Evolutionary conservation across 2,888 invertebrate species (phyloP).

Genomic region (Zele albiditarsus): DNA sequence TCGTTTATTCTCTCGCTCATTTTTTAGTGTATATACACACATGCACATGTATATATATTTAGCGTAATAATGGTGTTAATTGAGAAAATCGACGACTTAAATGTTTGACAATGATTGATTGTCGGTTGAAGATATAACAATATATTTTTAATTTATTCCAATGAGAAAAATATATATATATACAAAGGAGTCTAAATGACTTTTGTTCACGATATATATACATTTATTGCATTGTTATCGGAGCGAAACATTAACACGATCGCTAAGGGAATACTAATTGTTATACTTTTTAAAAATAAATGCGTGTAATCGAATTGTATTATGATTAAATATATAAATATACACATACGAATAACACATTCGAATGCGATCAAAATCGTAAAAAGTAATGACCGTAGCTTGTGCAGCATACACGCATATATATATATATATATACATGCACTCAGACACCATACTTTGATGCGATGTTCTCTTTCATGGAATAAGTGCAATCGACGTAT

Average conservation of each 20-base stretch:
- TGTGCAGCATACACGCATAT: not conserved
- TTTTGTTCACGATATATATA: not conserved
- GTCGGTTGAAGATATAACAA: constrained; percentile 19
- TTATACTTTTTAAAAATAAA: not conserved
- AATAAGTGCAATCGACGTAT: constrained; percentile 22
- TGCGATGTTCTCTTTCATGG: not conserved
- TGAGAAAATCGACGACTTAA: constrained; percentile 19
- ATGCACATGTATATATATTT: not conserved
- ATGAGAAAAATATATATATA: constrained; percentile 1
- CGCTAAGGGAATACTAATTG: constrained; percentile 3
- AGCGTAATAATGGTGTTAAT: not conserved
- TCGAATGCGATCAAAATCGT: constrained; percentile 17
- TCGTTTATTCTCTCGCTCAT: constrained; percentile 7
- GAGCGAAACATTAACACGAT: not conserved
- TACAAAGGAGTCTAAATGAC: not conserved
- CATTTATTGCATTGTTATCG: not conserved
- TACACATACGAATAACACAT: not conserved
- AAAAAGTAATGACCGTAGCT: constrained; percentile 36
- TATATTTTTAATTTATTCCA: not conserved
- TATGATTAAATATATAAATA: not conserved
- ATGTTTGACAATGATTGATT: constrained; percentile 20
- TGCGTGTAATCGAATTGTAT: constrained; percentile 10
- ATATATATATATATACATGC: too few species aligned
- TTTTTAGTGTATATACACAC: not conserved
- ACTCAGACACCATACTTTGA: constrained; percentile 10